A percentile compares a stretch with the other conserved stretches of the same genome.
Conservation (phyloP, 2,888 invertebrate genomes). For the Andrena chrysosceles region DNA sequence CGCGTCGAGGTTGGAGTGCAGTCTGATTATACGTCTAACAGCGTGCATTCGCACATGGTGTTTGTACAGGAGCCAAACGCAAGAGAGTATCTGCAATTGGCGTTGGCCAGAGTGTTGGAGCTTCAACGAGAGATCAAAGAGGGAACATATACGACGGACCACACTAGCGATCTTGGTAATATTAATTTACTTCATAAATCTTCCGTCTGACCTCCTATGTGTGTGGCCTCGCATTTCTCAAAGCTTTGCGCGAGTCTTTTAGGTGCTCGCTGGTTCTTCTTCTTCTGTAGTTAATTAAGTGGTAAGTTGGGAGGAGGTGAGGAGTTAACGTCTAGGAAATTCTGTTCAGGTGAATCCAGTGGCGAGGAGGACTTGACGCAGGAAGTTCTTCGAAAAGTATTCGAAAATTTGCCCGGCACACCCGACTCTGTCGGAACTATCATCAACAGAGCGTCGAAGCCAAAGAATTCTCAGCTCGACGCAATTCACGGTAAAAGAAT, state of each 20-base stretch:
- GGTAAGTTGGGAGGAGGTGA: not conserved
- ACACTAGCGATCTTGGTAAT: slow-evolving; percentile 77
- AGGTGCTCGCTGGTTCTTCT: not conserved
- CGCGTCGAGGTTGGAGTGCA: not conserved
- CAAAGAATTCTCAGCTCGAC: slow-evolving; percentile 69
- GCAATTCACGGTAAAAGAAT: slow-evolving; percentile 76
- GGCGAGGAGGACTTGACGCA: slow-evolving; percentile 80
- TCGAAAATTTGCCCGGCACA: slow-evolving; percentile 80
- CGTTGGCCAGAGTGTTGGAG: slow-evolving; percentile 78
- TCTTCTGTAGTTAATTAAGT: not conserved
- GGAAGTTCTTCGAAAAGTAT: slow-evolving; percentile 80
- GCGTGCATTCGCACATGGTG: slow-evolving; percentile 13
- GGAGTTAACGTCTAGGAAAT: not conserved
- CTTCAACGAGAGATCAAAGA: slow-evolving; percentile 80
- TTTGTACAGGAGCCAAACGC: slow-evolving; percentile 74
- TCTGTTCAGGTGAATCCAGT: slow-evolving; percentile 75
- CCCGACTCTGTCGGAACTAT: slow-evolving; percentile 69
- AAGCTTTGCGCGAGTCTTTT: not conserved
- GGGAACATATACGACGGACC: slow-evolving; percentile 70
- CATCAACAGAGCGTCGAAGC: slow-evolving; percentile 73
- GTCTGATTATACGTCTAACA: slow-evolving; percentile 18
- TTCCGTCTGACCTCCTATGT: not conserved
- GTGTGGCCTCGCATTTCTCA: not conserved
- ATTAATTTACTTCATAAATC: slow-evolving; percentile 43
- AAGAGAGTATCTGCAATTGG: slow-evolving; percentile 80